Evolutionary conservation across 2,797 vertebrate species (phyloP), one percentile per base, ranked within the genome.

Genomic region (Cuculus canorus): DNA sequence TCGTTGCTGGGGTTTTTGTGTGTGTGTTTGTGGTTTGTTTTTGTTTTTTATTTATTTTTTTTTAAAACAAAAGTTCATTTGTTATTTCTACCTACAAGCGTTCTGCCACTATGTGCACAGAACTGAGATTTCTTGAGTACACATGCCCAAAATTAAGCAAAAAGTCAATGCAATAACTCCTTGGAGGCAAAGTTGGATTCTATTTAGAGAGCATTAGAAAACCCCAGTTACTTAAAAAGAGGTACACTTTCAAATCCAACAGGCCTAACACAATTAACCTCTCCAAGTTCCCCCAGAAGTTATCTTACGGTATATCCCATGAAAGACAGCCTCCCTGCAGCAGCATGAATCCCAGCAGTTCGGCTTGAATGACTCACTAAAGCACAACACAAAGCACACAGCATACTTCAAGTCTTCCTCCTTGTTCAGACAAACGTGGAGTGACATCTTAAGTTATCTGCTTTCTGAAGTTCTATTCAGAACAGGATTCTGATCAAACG

Each of bases 81-180:
- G 25, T 91, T 87, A 52, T 72, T 95, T 86, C 93, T 56, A 88
- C 71, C 54, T 75, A 93, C 24, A 75, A 64, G 61, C 57, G 73
- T 39, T 88, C 78, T 88, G 93, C 71, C 83, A 77, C 68, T 84
- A 48, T 72, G 77, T 57, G 68, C 86, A 93, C 90, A 93, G 90
- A 96, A 91, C 59, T 59, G 59, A 95, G 69, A 76, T 61, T 88
- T 61, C 71, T 96, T 86, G 65, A 93, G 81, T 66, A 94, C 64
- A 43, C 10, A 13, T 56, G 21, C 79, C 57, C 83, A 86, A 81
- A 86, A 73, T 66, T 37, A 9, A 24, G 10, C n/a, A 24, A 59
- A 61, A 24, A 8, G 10, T 53, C 11, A 72, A 45, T 12, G 47
- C 72, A 41, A 0, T 71, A 75, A 92, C 60, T 96, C 85, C 60